phyloP scores from a whole-genome alignment of 2,797 vertebrate genomes.

The Myotis daubentonii region DNA sequence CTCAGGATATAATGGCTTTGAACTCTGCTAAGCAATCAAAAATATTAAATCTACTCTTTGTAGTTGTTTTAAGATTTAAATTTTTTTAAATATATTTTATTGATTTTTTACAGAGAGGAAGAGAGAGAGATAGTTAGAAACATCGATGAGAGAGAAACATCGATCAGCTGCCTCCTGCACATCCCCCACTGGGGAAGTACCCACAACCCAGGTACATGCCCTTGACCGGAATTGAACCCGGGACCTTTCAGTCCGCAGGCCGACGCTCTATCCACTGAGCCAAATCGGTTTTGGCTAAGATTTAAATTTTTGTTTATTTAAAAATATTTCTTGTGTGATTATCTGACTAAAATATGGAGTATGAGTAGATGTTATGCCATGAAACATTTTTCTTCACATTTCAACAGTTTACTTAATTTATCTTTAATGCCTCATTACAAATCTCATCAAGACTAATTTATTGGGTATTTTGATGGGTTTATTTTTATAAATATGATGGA shows the following conservation, averaged over 20 bases:
- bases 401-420: constrained; percentile 66
- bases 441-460: constrained; percentile 77
- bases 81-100: constrained; percentile 63
- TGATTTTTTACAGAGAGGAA: too few relatives aligned
- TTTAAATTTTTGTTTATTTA: constrained; percentile 57
- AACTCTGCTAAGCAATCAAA: constrained; percentile 66
- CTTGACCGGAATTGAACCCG: too few relatives aligned
- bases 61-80: constrained; percentile 43
- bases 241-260: too few relatives aligned
- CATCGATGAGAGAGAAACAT: too few relatives aligned
- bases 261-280: too few relatives aligned
- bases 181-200: too few relatives aligned
- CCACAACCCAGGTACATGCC: too few relatives aligned
- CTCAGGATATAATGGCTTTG: constrained; percentile 42
- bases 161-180: too few relatives aligned
- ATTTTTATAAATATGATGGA: constrained; percentile 68
- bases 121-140: too few relatives aligned
- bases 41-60: constrained; percentile 60
- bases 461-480: constrained; percentile 67
- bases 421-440: constrained; percentile 74
- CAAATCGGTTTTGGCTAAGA: too few relatives aligned
- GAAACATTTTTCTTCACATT: constrained; percentile 56
- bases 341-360: constrained; percentile 59
- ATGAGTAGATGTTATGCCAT: background rate
- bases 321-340: constrained; percentile 58